These are phyloP conservation scores for Caprella mutica DNA, from an alignment of 2,888 invertebrate genomes.

Conservation along the genomic window DNA sequence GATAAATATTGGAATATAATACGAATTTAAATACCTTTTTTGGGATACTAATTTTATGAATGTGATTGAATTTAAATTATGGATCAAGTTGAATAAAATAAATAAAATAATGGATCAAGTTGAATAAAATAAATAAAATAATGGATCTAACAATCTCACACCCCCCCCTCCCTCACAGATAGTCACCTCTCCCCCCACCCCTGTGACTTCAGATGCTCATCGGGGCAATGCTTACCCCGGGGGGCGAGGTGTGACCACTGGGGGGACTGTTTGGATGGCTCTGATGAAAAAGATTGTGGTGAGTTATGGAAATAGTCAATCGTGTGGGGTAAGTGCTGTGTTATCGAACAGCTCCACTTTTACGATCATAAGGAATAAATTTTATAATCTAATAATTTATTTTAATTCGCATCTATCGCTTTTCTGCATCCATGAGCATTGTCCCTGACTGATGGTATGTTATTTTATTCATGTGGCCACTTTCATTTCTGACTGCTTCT, in stretches of 20 bases:
- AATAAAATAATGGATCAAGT: neutral
- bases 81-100: neutral
- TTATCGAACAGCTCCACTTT: no score
- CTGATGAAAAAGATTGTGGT: constrained; percentile 43
- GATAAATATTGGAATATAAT: no score
- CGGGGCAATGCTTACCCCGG: constrained; percentile 42
- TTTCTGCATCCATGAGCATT: no score
- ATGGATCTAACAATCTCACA: no score
- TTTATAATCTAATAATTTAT: neutral
- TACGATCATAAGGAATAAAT: no score
- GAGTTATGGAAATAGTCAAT: constrained; percentile 31
- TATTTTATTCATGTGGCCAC: no score
- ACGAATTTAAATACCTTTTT: no score
- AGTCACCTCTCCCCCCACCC: constrained; percentile 37
- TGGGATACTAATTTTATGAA: no score
- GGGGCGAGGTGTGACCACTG: constrained; percentile 42
- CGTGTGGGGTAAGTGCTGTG: neutral
- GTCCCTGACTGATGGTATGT: no score
- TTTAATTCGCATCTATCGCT: neutral
- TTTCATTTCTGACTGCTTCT: no score
- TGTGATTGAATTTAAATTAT: no score
- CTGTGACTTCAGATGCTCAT: constrained; percentile 37
- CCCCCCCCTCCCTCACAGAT: constrained; percentile 36
- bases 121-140: no score
- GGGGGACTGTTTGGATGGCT: constrained; percentile 43